A percentile compares a stretch with the other conserved stretches of the same genome.
Evolutionary conservation across 1,140 invertebrate genomes (phyloP).

Genomic region (Drosophila triauraria): DNA sequence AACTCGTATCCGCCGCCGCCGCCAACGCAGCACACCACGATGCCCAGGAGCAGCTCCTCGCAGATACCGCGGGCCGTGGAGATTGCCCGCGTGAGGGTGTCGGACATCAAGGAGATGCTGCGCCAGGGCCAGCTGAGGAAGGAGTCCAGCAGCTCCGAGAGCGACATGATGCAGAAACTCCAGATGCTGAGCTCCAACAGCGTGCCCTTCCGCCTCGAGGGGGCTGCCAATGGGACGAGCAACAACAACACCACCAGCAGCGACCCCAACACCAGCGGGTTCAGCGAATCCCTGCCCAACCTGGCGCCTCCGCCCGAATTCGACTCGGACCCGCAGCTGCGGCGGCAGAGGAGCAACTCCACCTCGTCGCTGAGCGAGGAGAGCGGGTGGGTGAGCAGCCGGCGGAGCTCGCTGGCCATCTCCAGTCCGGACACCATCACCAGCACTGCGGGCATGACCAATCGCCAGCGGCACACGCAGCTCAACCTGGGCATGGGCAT

Average conservation of each 20-base stretch:
- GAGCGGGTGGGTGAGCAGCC: conserved; percentile 92
- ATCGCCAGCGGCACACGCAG: conserved; percentile 82
- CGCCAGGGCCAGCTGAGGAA: conserved; percentile 70
- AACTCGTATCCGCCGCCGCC: conserved; percentile 87
- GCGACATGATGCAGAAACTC: conserved; percentile 75
- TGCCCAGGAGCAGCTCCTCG: conserved; percentile 75
- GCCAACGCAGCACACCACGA: conserved; percentile 76
- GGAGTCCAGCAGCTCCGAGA: conserved; percentile 80
- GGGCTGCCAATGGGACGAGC: conserved; percentile 79
- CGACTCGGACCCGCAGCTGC: conserved; percentile 52
- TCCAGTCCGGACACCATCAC: conserved; percentile 86
- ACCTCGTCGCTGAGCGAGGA: conserved; percentile 91
- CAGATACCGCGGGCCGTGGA: conserved; percentile 79
- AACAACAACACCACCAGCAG: conserved; percentile 77
- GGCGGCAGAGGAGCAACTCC: conserved; percentile 86
- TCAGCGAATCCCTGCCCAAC: conserved; percentile 88
- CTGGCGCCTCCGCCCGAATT: conserved; percentile 87
- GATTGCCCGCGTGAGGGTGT: conserved; percentile 77
- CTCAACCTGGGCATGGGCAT: conserved; percentile 74
- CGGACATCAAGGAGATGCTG: conserved; percentile 84
- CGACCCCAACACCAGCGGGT: conserved; percentile 75
- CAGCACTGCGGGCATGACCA: conserved; percentile 57
- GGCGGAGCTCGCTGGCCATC: conserved; percentile 86
- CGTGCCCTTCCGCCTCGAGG: conserved; percentile 66
- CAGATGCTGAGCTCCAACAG: conserved; percentile 73